Evolutionary conservation across 2,797 vertebrate species (phyloP).

Genomic region (Arnoldichthys spilopterus): DNA sequence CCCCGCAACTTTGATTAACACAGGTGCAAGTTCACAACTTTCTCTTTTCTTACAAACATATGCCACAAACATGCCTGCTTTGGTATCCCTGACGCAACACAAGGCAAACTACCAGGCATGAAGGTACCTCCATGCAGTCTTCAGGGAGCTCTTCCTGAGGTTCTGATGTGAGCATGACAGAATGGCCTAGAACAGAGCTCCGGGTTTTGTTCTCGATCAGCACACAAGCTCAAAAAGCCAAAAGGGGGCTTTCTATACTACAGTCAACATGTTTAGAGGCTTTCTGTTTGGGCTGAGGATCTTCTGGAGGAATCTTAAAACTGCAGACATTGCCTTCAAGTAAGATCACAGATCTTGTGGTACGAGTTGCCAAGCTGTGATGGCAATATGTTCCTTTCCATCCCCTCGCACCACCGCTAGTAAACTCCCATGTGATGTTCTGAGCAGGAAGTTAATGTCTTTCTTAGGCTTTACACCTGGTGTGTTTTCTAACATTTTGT

Average conservation of each 20-base stretch:
- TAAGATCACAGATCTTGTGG: not conserved
- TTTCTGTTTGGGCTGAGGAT: not conserved
- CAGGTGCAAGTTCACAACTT: not conserved
- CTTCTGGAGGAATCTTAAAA: not conserved
- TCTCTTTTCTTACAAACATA: constrained; percentile 10
- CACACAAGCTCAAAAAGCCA: not conserved
- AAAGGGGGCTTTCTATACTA: not conserved
- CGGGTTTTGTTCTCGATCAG: constrained; percentile 18
- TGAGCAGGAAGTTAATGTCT: too few relatives aligned
- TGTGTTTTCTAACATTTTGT: too few relatives aligned
- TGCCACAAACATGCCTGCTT: constrained; percentile 1
- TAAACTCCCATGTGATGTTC: not conserved
- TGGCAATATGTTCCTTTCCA: not conserved
- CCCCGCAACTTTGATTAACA: constrained; percentile 14
- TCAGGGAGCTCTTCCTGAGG: constrained; percentile 11
- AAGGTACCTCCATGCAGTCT: constrained; percentile 6
- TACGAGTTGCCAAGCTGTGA: not conserved
- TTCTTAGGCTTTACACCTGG: too few relatives aligned
- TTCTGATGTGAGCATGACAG: constrained; percentile 1
- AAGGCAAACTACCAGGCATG: constrained; percentile 25
- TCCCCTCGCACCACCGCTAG: not conserved
- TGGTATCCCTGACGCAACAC: constrained; percentile 48
- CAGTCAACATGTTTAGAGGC: not conserved
- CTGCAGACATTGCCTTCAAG: not conserved
- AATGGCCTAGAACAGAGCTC: not conserved